Evolutionary conservation across 1,140 invertebrate genomes (phyloP), one percentile per base, ranked within the genome.

Genomic region (Trichonephila inaurata): DNA sequence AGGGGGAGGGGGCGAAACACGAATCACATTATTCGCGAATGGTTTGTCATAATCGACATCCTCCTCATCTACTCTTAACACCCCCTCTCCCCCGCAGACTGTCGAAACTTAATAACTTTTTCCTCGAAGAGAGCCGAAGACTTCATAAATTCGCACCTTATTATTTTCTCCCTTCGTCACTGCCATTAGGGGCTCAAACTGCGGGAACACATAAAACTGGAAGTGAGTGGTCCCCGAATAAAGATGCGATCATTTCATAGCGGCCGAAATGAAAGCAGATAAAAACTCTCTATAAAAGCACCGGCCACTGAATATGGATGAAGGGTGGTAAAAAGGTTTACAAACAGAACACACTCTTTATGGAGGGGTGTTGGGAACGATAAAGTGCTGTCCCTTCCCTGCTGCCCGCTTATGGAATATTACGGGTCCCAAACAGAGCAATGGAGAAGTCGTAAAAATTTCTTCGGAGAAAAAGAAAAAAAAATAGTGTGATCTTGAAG

Each of bases 291-390:
- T 21, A 60, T 60, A 83, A 60, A 51, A 83, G 44, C 7, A 51
- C 51, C 82, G n/a, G 28, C 82, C 40, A 28, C 82, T 83, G 82
- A 51, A 83, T 83, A 83, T 83, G 82, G 82, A 83, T 83, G 82
- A 83, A 58, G 40, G 51, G 51, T 28, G 82, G 82, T 83, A 83
- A 83, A 83, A 83, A 83, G 77, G 77, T 82, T 82, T 82, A 82
- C 77, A 82, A 82, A 82, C 77, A 82, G 77, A 12, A n/a, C 33
- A 51, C 40, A n/a, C 2, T 58, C 12, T 58, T 83, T 51, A 83
- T n/a, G 82, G 18, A n/a, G 19, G 82, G 33, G 8, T 21, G 66
- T 69, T 24, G 21, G 8, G 77, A 51, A 33, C 77, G 14, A 82
- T 82, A 82, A 82, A 82, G 33, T 33, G 51, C 51, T 51, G 51